Evolutionary conservation across 1,140 invertebrate species (phyloP).

Genomic region (Adoxophyes honmai): DNA sequence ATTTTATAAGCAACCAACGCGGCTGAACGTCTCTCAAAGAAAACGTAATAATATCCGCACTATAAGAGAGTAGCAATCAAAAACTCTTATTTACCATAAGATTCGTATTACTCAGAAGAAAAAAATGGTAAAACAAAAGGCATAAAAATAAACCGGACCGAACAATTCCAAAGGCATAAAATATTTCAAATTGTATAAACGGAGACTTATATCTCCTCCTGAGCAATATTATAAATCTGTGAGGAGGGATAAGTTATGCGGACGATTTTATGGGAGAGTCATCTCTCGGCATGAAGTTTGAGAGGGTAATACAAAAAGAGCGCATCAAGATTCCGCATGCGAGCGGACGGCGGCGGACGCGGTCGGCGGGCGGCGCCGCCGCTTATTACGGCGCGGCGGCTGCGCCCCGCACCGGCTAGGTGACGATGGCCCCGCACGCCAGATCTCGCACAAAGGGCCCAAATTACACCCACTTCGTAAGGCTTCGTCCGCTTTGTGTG

Average conservation of each 20-base stretch:
- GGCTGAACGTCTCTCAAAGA: too few species aligned
- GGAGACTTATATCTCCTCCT: constrained; percentile 7
- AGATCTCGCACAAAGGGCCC: constrained; percentile 31
- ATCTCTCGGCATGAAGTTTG: constrained; percentile 38
- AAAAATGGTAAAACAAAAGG: neutral
- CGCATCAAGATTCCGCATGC: constrained; percentile 46
- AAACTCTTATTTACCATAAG: neutral
- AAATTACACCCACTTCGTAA: constrained; percentile 35
- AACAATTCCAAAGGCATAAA: constrained; percentile 13
- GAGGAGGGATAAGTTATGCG: constrained; percentile 44
- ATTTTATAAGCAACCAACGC: too few species aligned
- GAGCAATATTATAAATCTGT: constrained; percentile 40
- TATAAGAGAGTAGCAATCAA: too few species aligned
- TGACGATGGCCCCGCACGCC: constrained; percentile 23
- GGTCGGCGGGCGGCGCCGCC: constrained; percentile 19
- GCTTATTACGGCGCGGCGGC: too few species aligned
- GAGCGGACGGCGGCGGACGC: constrained; percentile 21
- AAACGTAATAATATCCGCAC: too few species aligned
- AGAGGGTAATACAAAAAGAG: constrained; percentile 38
- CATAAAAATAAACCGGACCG: neutral
- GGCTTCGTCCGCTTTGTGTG: constrained; percentile 29
- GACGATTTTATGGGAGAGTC: constrained; percentile 44
- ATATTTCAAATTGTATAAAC: constrained; percentile 19
- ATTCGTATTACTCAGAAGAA: neutral
- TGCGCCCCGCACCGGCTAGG: neutral